Conservation (phyloP, 2,113 vertebrate species). For the Orthochromis malagaraziensis region DNA sequence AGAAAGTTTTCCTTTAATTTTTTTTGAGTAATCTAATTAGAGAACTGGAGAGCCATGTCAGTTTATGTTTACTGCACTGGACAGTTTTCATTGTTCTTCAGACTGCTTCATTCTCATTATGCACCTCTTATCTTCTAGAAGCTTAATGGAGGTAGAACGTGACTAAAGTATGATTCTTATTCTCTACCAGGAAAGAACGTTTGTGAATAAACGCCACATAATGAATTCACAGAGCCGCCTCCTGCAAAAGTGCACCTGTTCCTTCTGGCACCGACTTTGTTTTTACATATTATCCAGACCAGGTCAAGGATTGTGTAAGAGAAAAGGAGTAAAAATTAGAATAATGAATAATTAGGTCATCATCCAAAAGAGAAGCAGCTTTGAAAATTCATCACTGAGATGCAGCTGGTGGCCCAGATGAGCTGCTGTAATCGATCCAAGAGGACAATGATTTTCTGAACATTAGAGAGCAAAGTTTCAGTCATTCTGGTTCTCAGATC, state of each 20-base stretch:
- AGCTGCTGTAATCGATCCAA: neutral
- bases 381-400: neutral
- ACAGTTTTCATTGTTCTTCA: neutral
- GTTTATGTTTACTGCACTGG: neutral
- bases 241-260: neutral
- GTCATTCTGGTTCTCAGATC: neutral
- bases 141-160: neutral
- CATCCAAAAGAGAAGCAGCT: neutral
- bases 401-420: neutral
- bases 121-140: neutral
- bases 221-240: neutral
- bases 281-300: neutral
- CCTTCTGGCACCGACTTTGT: neutral
- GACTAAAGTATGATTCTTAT: neutral
- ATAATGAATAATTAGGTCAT: neutral
- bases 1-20: accelerated
- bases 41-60: neutral
- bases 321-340: neutral
- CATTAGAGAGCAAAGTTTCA: neutral
- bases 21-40: neutral
- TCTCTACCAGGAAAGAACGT: neutral
- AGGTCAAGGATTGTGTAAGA: neutral
- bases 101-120: neutral
- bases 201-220: neutral
- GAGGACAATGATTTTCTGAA: neutral